Evolutionary conservation across 2,888 invertebrate species (phyloP).

Genomic region (Ephialtes manifestator): DNA sequence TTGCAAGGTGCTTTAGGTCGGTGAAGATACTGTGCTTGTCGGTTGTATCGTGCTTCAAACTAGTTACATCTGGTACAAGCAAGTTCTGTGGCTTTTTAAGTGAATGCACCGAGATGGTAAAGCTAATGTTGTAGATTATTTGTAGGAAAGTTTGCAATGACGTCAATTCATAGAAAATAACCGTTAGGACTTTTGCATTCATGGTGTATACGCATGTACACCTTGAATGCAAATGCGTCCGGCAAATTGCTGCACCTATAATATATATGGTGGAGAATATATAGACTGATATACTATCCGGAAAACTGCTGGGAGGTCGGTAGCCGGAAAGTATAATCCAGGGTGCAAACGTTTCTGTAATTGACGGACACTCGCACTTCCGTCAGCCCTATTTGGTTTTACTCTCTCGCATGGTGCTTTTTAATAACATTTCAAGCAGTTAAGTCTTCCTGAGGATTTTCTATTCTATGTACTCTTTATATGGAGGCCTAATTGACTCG

Average conservation of each 20-base stretch:
- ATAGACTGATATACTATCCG: conserved; percentile 30
- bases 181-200: conserved; percentile 51
- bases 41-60: conserved; percentile 1
- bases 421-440: no score
- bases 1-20: conserved; percentile 86
- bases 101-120: conserved; percentile 11
- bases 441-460: no score
- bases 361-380: no score
- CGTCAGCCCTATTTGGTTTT: no score
- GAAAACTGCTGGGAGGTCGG: conserved; percentile 2
- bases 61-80: background rate
- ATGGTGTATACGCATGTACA: conserved; percentile 6
- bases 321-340: conserved; percentile 17
- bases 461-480: no score
- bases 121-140: conserved; percentile 12
- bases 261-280: conserved; percentile 21
- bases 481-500: no score
- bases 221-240: background rate
- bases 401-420: no score
- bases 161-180: conserved; percentile 35
- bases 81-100: conserved; percentile 17
- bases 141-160: conserved; percentile 20
- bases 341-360: no score
- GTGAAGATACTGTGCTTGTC: conserved; percentile 7
- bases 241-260: conserved; percentile 30